phyloP scores from a whole-genome alignment of 2,113 vertebrate species.

The Gymnarchus niloticus region DNA sequence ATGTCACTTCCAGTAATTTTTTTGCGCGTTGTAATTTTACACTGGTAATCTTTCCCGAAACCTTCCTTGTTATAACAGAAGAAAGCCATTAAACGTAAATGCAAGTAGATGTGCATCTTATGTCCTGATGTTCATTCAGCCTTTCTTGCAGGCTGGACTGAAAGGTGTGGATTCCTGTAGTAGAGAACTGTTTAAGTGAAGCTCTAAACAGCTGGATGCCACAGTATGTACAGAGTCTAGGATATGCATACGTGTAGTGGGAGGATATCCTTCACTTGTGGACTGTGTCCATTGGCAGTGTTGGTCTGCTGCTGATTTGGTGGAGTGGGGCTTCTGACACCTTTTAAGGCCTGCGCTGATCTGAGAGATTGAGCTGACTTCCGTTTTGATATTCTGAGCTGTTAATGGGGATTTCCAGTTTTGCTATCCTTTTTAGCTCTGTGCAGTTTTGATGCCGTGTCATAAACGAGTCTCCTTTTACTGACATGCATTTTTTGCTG shows the following conservation, averaged over 20 bases:
- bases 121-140: neutral
- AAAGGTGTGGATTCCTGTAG: neutral
- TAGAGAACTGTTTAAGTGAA: neutral
- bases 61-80: neutral
- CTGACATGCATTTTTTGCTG: neutral
- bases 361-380: neutral
- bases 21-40: neutral
- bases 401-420: neutral
- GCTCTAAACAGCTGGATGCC: neutral
- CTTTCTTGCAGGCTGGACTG: neutral
- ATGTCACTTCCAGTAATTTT: neutral
- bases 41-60: neutral
- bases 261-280: neutral
- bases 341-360: neutral
- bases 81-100: neutral
- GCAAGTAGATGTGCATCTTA: neutral
- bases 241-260: neutral
- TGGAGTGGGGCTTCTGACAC: neutral
- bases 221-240: too few relatives aligned
- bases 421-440: neutral
- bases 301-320: neutral
- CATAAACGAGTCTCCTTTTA: neutral
- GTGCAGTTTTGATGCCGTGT: neutral
- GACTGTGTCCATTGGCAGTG: neutral
- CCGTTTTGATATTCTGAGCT: neutral